These are phyloP conservation scores for Choreutis nemorana DNA, from an alignment of 2,888 invertebrate genomes.

Conservation along the genomic window DNA sequence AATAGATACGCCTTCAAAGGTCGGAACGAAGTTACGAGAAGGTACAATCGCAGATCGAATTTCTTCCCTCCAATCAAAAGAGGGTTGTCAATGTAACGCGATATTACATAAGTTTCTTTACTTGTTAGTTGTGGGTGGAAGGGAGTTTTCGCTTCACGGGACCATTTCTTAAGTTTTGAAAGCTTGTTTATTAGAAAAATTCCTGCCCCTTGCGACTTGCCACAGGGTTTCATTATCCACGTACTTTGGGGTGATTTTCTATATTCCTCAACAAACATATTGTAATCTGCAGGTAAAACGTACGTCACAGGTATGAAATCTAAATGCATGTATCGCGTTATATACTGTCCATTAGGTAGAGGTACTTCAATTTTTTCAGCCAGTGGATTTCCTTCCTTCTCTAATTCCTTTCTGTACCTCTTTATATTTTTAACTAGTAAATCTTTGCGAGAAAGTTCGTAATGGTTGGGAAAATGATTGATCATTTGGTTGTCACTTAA, in stretches of 20 bases:
- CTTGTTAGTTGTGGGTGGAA: constrained; percentile 81
- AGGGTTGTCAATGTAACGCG: constrained; percentile 95
- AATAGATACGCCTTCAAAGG: constrained; percentile 94
- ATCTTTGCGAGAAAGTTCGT: constrained; percentile 94
- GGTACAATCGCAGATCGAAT: constrained; percentile 92
- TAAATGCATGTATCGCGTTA: constrained; percentile 77
- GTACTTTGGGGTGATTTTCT: constrained; percentile 92
- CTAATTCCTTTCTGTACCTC: constrained; percentile 89
- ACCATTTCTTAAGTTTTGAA: constrained; percentile 92
- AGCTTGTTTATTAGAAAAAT: constrained; percentile 96
- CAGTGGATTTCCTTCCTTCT: constrained; percentile 85
- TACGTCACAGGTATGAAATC: constrained; percentile 96
- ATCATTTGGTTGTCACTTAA: constrained; percentile 94
- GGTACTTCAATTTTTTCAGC: constrained; percentile 73
- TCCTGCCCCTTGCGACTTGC: constrained; percentile 91
- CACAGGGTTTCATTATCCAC: constrained; percentile 98
- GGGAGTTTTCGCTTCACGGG: constrained; percentile 83
- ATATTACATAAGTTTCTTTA: constrained; percentile 96
- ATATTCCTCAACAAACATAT: constrained; percentile 96
- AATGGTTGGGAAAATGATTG: constrained; percentile 96
- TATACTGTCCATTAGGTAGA: constrained; percentile 68
- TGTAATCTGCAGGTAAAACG: constrained; percentile 94
- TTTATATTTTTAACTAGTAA: constrained; percentile 95
- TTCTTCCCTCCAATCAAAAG: constrained; percentile 96
- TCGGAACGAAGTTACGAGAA: constrained; percentile 91